phyloP scores from a whole-genome alignment of 2,113 vertebrate genomes.

The Heterocephalus glaber region DNA sequence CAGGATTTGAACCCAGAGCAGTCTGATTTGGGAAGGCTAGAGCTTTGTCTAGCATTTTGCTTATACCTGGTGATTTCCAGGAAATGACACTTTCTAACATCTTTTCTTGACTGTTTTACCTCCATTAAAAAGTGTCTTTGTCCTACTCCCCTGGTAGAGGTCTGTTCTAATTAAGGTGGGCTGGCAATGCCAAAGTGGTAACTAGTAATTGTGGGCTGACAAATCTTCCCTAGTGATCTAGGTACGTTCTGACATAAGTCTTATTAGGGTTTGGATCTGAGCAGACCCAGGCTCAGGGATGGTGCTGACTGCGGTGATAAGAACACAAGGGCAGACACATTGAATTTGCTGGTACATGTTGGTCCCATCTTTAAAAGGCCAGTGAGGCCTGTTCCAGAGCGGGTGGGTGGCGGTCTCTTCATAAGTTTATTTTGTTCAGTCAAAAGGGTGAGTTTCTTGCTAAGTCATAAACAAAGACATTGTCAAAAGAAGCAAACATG shows the following conservation, averaged over 20 bases:
- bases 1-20: not conserved
- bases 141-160: not conserved
- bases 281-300: not conserved
- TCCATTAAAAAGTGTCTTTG: not conserved
- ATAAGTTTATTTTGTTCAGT: not conserved
- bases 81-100: too few species aligned
- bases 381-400: not conserved
- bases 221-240: not conserved
- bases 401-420: not conserved
- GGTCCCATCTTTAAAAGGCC: not conserved
- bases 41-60: not conserved
- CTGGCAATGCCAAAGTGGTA: not conserved
- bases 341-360: not conserved
- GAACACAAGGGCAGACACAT: not conserved
- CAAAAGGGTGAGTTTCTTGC: not conserved
- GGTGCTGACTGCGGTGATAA: not conserved
- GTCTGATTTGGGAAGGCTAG: not conserved
- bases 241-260: not conserved
- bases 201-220: fast-evolving
- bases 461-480: not conserved
- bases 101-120: not conserved
- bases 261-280: not conserved
- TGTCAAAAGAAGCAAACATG: not conserved
- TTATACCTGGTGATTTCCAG: not conserved
- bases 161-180: not conserved